Evolutionary conservation across 2,888 invertebrate genomes (phyloP).

Genomic region (Plebejus melissa): DNA sequence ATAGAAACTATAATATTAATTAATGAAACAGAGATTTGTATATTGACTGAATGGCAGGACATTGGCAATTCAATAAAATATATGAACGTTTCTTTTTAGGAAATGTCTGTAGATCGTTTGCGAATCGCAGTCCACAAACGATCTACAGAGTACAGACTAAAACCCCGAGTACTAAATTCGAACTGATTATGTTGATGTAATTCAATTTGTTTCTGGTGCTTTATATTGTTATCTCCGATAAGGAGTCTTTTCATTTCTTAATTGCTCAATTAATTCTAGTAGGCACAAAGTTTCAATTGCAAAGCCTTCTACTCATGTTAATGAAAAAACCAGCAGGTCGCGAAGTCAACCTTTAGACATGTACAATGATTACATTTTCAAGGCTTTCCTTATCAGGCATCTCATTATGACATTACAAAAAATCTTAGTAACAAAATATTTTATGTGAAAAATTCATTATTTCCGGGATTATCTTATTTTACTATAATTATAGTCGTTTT

Average conservation of each 20-base stretch:
- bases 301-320: not conserved
- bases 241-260: not conserved
- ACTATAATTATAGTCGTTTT: not conserved
- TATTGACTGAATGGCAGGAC: not conserved
- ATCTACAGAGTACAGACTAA: too few species aligned
- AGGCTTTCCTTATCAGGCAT: conserved; percentile 50
- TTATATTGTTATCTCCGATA: too few species aligned
- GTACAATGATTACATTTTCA: conserved; percentile 42
- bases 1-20: not conserved
- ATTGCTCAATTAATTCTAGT: not conserved
- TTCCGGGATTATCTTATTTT: conserved; percentile 24
- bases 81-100: not conserved
- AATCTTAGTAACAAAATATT: conserved; percentile 32
- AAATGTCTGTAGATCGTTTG: too few species aligned
- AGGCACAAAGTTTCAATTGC: not conserved
- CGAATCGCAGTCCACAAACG: not conserved
- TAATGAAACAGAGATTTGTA: not conserved
- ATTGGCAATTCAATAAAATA: not conserved
- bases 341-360: conserved; percentile 26
- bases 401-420: conserved; percentile 42
- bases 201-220: too few species aligned
- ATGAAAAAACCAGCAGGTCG: conserved; percentile 6
- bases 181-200: too few species aligned
- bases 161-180: too few species aligned
- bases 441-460: conserved; percentile 30